These are phyloP conservation scores for Megathymus violae DNA, from an alignment of 1,140 invertebrate species.

Conservation along the genomic window DNA sequence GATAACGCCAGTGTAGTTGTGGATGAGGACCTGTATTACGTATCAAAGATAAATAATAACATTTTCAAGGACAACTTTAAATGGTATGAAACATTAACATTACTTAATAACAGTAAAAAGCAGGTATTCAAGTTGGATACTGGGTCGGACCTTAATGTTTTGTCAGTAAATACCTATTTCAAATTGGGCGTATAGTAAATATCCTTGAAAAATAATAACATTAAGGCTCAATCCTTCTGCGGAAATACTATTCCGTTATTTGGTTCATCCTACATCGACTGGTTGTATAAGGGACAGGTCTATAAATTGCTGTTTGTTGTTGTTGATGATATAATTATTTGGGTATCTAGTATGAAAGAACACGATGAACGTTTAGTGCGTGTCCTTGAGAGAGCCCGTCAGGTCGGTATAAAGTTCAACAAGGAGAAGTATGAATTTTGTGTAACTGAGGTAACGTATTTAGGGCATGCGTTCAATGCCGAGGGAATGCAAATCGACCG, in stretches of 20 bases:
- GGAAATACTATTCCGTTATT: neutral
- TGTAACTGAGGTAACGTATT: neutral
- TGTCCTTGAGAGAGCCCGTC: conserved; percentile 18
- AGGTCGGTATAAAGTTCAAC: conserved; percentile 33
- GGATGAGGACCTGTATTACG: no score
- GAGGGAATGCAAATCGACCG: no score
- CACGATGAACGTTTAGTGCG: no score
- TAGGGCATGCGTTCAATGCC: conserved; percentile 19
- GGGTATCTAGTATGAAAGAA: conserved; percentile 17
- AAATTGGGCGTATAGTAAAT: neutral
- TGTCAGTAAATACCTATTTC: neutral
- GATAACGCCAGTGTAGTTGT: no score
- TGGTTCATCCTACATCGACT: neutral
- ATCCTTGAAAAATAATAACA: neutral
- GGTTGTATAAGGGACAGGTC: neutral
- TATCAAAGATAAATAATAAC: no score
- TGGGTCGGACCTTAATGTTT: neutral
- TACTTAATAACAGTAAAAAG: neutral
- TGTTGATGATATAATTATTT: conserved; percentile 34
- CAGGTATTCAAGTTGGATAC: neutral
- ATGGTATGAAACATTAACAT: neutral
- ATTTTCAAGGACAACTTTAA: neutral
- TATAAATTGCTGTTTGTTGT: neutral
- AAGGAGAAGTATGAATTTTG: conserved; percentile 32
- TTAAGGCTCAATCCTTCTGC: neutral